Conservation (phyloP, 1,140 invertebrate species). For the Lepidurus arcticus region DNA sequence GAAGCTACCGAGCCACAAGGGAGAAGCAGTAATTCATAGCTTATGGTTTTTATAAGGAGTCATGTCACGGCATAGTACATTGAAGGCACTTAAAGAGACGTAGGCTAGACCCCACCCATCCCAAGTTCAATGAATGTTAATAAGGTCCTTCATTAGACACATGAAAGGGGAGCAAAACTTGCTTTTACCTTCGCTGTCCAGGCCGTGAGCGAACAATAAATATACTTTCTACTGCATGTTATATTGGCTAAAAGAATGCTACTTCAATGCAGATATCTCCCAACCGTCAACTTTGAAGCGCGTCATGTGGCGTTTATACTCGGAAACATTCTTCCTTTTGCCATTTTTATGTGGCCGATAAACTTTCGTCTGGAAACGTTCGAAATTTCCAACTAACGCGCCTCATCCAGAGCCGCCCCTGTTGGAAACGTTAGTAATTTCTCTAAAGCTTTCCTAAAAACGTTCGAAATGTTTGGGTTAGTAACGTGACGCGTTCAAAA, state of each 20-base stretch:
- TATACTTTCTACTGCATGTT: background rate
- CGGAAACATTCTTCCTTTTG: background rate
- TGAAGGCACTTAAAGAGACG: constrained; percentile 2
- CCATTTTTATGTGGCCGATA: too few species aligned
- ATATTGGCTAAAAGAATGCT: background rate
- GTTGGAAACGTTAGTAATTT: too few species aligned
- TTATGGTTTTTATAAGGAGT: background rate
- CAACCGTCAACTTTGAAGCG: background rate
- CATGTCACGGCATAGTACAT: background rate
- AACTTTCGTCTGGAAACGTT: too few species aligned
- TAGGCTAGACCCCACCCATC: background rate
- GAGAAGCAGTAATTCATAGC: background rate
- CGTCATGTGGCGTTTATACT: background rate
- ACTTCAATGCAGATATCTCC: background rate
- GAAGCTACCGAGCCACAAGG: background rate
- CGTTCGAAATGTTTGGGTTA: too few species aligned
- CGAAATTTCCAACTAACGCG: too few species aligned
- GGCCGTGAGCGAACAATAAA: background rate
- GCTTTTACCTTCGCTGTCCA: background rate
- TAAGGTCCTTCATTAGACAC: background rate
- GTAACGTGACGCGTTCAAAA: too few species aligned
- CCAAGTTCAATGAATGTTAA: background rate
- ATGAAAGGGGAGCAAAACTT: background rate
- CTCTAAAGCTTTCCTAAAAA: too few species aligned
- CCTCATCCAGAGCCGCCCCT: too few species aligned